A percentile compares a stretch with the other conserved stretches of the same genome.
Conservation (phyloP, 2,888 invertebrate species). For the Agrilus mali region DNA sequence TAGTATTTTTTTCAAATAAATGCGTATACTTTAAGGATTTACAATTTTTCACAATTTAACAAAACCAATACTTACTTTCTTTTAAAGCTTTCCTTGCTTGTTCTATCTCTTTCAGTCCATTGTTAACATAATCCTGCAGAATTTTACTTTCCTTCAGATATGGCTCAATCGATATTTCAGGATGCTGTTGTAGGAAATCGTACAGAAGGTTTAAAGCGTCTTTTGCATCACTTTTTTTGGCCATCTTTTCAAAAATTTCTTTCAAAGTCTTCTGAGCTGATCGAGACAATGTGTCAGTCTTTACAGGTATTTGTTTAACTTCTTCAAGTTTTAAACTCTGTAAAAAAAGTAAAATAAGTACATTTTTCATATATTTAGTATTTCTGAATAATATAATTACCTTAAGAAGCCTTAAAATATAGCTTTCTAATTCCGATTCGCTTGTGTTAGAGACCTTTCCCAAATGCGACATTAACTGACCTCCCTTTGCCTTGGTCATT, state of each 20-base stretch:
- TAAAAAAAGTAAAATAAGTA: constrained; percentile 8
- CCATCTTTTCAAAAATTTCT: constrained; percentile 83
- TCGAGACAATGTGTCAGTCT: constrained; percentile 47
- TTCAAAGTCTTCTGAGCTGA: constrained; percentile 76
- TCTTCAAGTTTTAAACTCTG: constrained; percentile 39
- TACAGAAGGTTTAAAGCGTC: constrained; percentile 72
- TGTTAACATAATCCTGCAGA: constrained; percentile 77
- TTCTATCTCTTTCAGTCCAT: constrained; percentile 53
- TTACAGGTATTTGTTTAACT: constrained; percentile 30
- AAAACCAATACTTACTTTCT: constrained; percentile 2
- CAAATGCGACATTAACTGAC: constrained; percentile 65
- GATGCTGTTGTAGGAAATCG: constrained; percentile 67
- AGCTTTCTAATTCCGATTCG: constrained; percentile 77
- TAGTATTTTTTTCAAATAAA: too few relatives aligned
- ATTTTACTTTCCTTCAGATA: constrained; percentile 73
- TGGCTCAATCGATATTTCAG: constrained; percentile 75
- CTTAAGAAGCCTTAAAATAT: constrained; percentile 71
- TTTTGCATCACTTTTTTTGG: constrained; percentile 72
- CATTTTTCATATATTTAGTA: neutral
- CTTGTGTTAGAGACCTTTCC: constrained; percentile 64
- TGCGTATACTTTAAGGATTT: too few relatives aligned
- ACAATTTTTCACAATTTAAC: too few relatives aligned
- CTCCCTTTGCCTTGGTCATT: constrained; percentile 78
- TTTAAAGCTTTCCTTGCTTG: constrained; percentile 20
- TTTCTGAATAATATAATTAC: constrained; percentile 29